Evolutionary conservation across 2,888 invertebrate genomes (phyloP), one percentile per base, ranked within the genome.

Genomic region (Mythimna pallens): DNA sequence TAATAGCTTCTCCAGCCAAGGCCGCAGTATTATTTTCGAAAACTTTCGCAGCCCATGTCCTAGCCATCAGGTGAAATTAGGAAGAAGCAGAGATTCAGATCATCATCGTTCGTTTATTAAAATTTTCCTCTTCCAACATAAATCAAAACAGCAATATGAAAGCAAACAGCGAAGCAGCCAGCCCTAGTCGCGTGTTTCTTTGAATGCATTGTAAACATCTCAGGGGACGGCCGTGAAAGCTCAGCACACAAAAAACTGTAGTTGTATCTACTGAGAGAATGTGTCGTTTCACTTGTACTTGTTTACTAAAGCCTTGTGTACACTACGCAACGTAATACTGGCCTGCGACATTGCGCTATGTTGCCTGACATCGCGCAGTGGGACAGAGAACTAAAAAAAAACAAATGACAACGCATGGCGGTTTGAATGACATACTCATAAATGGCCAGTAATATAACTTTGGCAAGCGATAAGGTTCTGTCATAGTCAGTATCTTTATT

Each of bases 151-250:
- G 2, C 40, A 36, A 50, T 9, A 63, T 50, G 5, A 63, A 73
- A 62, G 20, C 3, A 20, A 30, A 62, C 36, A 66, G 30, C n/a
- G 40, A 20, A 30, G 6, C 54, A 52, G 62, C 0, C 82, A 82
- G 62, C 75, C 78, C 80, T 82, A 76, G 40, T 59, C 22, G 9
- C 59, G 22, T 12, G 36, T 78, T 68, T 80, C 80, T 86, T 62
- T 75, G 78, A 82, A 82, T 72, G 76, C 73, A 78, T 86, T 84
- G 86, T 76, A 82, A 83, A 84, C 73, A 85, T 76, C 73, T 61
- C 70, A 55, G 66, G 75, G 61, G 34, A 76, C 70, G 64, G 52
- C 72, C 73, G 85, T 76, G 85, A 86, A 86, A 86, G 86, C 85
- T 86, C 63, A 59, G 67, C 40, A 64, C 68, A 80, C 73, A 82